Evolutionary conservation across 2,888 invertebrate species (phyloP).

Genomic region (Catocala nupta): DNA sequence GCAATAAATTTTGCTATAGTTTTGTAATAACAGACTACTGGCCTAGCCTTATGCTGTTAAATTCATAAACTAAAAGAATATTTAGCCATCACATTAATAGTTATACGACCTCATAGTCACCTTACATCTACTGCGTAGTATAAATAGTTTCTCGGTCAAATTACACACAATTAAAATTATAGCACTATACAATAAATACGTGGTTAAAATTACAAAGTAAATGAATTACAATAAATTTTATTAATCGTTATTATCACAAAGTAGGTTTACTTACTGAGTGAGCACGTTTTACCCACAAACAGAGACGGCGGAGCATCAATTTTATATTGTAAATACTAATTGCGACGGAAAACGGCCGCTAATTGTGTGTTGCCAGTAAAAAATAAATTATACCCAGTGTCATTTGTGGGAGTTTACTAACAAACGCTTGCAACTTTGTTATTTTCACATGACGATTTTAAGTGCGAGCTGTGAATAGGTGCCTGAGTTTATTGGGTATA

Average conservation of each 20-base stretch:
- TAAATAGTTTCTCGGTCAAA: background rate
- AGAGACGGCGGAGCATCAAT: constrained; percentile 52
- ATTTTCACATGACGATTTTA: constrained; percentile 51
- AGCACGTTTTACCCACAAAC: constrained; percentile 43
- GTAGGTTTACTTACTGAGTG: constrained; percentile 32
- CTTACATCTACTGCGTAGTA: no score
- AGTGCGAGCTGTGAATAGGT: constrained; percentile 35
- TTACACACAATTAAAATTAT: constrained; percentile 17
- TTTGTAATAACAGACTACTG: no score
- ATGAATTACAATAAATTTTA: constrained; percentile 43
- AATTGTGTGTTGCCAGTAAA: constrained; percentile 63
- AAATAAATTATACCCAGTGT: constrained; percentile 63
- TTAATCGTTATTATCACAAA: constrained; percentile 51
- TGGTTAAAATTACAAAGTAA: constrained; percentile 36
- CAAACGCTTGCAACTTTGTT: constrained; percentile 59
- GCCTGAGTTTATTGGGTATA: constrained; percentile 51
- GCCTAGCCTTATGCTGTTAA: no score
- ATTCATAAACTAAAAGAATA: background rate
- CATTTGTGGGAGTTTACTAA: constrained; percentile 55
- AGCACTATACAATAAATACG: constrained; percentile 9
- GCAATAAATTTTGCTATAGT: no score
- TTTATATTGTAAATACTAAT: constrained; percentile 67
- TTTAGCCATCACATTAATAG: no score
- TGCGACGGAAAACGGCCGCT: constrained; percentile 55
- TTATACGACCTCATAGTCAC: no score